Conservation (phyloP, 23 tunicate species). For the Halocynthia aurantium region DNA sequence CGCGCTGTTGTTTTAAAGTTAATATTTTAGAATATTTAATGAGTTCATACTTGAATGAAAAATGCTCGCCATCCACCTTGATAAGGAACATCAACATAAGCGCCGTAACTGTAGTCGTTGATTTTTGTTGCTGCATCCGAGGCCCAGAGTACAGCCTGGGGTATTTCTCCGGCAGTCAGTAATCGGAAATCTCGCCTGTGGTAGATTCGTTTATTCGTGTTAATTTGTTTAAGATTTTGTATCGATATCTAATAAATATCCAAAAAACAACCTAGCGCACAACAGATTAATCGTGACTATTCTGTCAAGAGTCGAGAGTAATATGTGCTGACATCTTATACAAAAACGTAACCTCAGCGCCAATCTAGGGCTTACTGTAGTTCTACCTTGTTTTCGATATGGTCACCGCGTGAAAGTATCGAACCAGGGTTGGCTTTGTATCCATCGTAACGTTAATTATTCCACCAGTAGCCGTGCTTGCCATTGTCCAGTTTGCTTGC, state of each 20-base stretch:
- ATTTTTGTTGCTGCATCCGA: conserved; percentile 31
- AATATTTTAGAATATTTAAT: background rate
- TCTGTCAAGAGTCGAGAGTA: too few relatives aligned
- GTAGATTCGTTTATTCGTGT: background rate
- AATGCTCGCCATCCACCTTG: conserved; percentile 78
- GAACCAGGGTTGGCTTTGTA: conserved; percentile 54
- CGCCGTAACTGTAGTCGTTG: conserved; percentile 41
- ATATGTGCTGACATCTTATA: too few relatives aligned
- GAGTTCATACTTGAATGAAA: conserved; percentile 58
- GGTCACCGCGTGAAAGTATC: conserved; percentile 26
- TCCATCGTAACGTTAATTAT: conserved; percentile 75
- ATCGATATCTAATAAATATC: too few relatives aligned
- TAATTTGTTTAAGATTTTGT: background rate
- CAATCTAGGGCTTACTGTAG: background rate
- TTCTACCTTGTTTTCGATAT: conserved; percentile 14
- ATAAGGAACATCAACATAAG: conserved; percentile 45
- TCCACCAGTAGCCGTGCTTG: conserved; percentile 83
- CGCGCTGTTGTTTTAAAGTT: background rate
- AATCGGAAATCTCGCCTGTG: conserved; percentile 78
- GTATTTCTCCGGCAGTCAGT: conserved; percentile 42
- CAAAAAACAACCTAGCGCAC: too few relatives aligned
- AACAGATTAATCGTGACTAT: too few relatives aligned
- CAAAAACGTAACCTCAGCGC: too few relatives aligned
- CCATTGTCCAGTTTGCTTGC: conserved; percentile 53
- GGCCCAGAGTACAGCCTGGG: conserved; percentile 63